Evolutionary conservation across 2,888 invertebrate species (phyloP).

Genomic region (Ctenicera cuprea): DNA sequence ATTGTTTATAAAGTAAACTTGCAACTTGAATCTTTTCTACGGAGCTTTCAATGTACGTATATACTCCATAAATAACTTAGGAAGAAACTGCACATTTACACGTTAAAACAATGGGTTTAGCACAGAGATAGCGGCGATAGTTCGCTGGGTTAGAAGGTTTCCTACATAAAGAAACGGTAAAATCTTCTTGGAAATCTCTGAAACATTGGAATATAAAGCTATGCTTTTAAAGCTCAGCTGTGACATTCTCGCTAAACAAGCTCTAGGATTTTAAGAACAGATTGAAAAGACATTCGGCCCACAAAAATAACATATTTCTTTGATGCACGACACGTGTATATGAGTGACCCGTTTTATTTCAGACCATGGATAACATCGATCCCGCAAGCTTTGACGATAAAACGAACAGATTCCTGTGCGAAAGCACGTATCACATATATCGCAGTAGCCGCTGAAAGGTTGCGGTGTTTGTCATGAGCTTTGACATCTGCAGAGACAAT

Average conservation of each 20-base stretch:
- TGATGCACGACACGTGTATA: constrained; percentile 22
- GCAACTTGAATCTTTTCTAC: too few relatives aligned
- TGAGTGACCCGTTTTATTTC: constrained; percentile 23
- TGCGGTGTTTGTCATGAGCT: constrained; percentile 43
- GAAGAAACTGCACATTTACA: too few relatives aligned
- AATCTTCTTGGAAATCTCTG: background rate
- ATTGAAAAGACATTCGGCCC: constrained; percentile 2
- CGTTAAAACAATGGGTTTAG: too few relatives aligned
- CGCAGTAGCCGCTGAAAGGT: constrained; percentile 26
- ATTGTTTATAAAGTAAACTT: too few relatives aligned
- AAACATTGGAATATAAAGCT: background rate
- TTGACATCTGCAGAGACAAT: constrained; percentile 42
- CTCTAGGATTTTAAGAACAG: background rate
- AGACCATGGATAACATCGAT: constrained; percentile 15
- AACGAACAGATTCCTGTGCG: constrained; percentile 25
- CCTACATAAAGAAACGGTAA: background rate
- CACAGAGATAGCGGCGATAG: too few relatives aligned
- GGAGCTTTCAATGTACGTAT: too few relatives aligned
- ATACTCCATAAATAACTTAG: too few relatives aligned
- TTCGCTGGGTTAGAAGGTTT: too few relatives aligned
- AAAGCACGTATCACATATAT: constrained; percentile 33
- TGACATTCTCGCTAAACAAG: background rate
- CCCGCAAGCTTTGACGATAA: constrained; percentile 3
- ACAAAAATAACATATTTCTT: background rate
- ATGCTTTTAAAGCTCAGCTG: background rate